Base-by-base conservation (phyloP, 2,888 invertebrate species). In the Therioaphis trifolii region DNA sequence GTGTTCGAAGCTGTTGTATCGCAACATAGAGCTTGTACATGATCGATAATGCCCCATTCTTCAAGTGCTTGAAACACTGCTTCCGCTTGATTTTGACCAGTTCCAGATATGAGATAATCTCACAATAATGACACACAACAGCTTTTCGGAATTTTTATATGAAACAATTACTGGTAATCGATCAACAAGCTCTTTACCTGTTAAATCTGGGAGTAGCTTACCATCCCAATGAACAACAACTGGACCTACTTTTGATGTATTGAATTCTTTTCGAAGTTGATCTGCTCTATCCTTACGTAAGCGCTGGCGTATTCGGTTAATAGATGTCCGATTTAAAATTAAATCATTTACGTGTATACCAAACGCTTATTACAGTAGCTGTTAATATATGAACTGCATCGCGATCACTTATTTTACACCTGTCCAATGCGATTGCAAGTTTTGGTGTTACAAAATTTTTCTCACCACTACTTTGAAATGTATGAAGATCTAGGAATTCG, bases 161-260 rank as follows among this genome's bases (percentile, higher is more conserved):
- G n/a, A n/a, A n/a, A n/a, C n/a, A n/a, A n/a, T n/a, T n/a, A n/a
- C n/a, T 43, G 43, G 43, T 43, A 74, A 43, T 40, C 74, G 21
- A 21, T 74, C 66, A 40, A 66, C 61, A 61, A 61, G 52, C 24
- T 61, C 66, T 63, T 63, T 78, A 0, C 68, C 68, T 40, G 78
- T 68, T 61, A 78, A 27, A n/a, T 55, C 78, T 78, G 68, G 68
- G 15, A 78, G 61, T 14, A 78, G 29, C n/a, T 78, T 78, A 11
- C 78, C 78, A 61, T 78, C 78, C 78, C 78, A 78, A 49, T 78
- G 78, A 63, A 78, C 63, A 63, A 78, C 63, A n/a, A 29, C 75
- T 18, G 75, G 29, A 63, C 18, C 63, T 63, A 63, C 18, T 63
- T 63, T 29, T 63, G 63, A 63, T 29, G 29, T n/a, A 29, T 63